Percentiles rank a stretch among this genome's conserved stretches.
Conservation (phyloP, 2,113 vertebrate genomes). For the Stigmatopora nigra region DNA sequence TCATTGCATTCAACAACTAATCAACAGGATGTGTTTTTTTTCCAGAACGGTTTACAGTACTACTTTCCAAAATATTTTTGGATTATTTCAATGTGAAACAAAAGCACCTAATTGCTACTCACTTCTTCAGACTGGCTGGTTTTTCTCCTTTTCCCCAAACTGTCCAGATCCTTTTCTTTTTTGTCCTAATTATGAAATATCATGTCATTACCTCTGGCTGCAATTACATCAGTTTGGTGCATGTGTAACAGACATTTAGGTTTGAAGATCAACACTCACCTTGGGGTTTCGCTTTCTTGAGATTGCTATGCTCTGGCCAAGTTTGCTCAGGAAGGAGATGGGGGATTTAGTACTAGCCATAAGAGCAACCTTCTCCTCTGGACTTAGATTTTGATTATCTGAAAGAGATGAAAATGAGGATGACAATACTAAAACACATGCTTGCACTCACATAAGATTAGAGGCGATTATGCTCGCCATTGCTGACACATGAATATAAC, state of each 20-base stretch:
- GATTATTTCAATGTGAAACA: not conserved
- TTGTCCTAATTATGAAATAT: constrained; percentile 78
- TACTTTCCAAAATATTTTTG: not conserved
- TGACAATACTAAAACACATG: not conserved
- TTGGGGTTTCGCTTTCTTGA: constrained; percentile 93
- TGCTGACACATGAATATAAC: not conserved
- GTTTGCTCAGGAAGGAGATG: constrained; percentile 94
- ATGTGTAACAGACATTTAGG: not conserved
- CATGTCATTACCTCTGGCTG: constrained; percentile 15
- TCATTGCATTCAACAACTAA: not conserved
- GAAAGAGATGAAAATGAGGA: not conserved
- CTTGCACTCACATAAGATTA: not conserved
- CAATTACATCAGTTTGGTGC: not conserved
- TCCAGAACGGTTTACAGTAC: not conserved
- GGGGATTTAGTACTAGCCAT: constrained; percentile 90
- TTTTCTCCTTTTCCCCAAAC: constrained; percentile 87
- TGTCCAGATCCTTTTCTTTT: constrained; percentile 89
- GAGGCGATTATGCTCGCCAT: not conserved
- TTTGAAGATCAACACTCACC: constrained; percentile 46
- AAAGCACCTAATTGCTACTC: constrained; percentile 49
- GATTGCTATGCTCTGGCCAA: constrained; percentile 94
- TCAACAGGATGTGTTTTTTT: not conserved
- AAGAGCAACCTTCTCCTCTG: constrained; percentile 85
- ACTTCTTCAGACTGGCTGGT: constrained; percentile 94
- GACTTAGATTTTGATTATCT: constrained; percentile 84